Evolutionary conservation across 2,113 vertebrate species (phyloP).

Genomic region (Chlorodrepanis virens): DNA sequence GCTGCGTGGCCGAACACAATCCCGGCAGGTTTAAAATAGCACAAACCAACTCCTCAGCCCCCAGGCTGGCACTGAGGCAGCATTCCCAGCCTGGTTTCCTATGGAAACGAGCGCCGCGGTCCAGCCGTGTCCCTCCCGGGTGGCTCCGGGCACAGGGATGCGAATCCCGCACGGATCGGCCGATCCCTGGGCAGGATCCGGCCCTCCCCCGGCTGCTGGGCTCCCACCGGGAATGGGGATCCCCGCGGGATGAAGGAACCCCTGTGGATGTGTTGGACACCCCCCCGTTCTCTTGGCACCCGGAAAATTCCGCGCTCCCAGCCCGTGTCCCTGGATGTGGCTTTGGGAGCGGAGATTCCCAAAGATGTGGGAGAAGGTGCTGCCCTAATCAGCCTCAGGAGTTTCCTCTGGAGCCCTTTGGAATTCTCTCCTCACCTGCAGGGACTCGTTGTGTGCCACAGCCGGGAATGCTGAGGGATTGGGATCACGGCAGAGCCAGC

Average conservation of each 20-base stretch:
- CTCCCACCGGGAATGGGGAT: neutral
- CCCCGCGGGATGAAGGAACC: neutral
- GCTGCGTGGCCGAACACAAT: rapidly evolving
- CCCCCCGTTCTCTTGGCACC: rapidly evolving
- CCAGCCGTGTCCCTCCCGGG: neutral
- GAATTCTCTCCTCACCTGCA: neutral
- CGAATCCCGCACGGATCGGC: rapidly evolving
- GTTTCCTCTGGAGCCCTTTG: neutral
- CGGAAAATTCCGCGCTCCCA: rapidly evolving
- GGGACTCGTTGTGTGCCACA: rapidly evolving
- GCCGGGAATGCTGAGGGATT: neutral
- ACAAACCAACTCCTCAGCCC: neutral
- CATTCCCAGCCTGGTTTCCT: conserved; percentile 37
- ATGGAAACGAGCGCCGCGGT: neutral
- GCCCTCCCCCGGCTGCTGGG: neutral
- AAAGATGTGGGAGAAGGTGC: neutral
- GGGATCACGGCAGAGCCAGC: neutral
- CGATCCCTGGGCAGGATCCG: rapidly evolving
- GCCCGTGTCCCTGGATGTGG: rapidly evolving
- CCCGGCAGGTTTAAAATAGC: neutral
- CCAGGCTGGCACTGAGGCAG: neutral
- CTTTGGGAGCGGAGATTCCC: neutral
- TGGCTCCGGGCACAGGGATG: neutral
- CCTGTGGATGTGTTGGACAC: rapidly evolving
- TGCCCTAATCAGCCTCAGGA: rapidly evolving